Conservation (phyloP, 2,888 invertebrate genomes). For the Tridacna crocea region DNA sequence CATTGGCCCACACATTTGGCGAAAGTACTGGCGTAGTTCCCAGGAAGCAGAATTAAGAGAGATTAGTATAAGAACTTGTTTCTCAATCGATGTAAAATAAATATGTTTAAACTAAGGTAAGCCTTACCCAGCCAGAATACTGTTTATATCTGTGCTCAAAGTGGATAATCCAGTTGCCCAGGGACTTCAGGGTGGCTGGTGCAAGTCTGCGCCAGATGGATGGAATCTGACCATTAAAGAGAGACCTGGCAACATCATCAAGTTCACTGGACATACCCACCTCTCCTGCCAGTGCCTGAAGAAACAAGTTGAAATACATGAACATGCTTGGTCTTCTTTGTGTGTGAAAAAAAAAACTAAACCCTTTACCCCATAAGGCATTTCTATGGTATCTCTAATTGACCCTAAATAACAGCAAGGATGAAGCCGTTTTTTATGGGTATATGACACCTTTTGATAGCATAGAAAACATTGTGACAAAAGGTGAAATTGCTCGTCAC, state of each 20-base stretch:
- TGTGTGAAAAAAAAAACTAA: neutral
- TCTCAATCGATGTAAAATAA: too few species aligned
- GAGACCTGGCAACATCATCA: constrained; percentile 92
- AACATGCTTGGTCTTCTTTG: neutral
- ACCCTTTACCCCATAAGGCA: neutral
- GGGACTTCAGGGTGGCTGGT: constrained; percentile 93
- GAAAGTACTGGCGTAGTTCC: too few species aligned
- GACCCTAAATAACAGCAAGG: too few species aligned
- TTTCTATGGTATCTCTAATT: too few species aligned
- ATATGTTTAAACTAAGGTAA: too few species aligned
- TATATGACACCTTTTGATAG: too few species aligned
- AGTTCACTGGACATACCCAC: constrained; percentile 95
- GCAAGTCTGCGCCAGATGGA: constrained; percentile 91
- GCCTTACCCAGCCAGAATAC: constrained; percentile 90
- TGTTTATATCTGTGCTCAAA: constrained; percentile 90
- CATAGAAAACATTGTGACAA: too few species aligned
- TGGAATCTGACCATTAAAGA: constrained; percentile 95
- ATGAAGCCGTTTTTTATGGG: too few species aligned
- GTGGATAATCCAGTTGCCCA: constrained; percentile 96
- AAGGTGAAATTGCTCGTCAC: too few species aligned
- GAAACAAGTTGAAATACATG: neutral
- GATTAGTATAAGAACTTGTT: too few species aligned
- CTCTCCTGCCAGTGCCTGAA: constrained; percentile 93
- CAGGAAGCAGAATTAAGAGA: too few species aligned
- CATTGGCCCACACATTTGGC: too few species aligned